phyloP scores from a whole-genome alignment of 2,113 vertebrate genomes.

The Suricata suricatta region DNA sequence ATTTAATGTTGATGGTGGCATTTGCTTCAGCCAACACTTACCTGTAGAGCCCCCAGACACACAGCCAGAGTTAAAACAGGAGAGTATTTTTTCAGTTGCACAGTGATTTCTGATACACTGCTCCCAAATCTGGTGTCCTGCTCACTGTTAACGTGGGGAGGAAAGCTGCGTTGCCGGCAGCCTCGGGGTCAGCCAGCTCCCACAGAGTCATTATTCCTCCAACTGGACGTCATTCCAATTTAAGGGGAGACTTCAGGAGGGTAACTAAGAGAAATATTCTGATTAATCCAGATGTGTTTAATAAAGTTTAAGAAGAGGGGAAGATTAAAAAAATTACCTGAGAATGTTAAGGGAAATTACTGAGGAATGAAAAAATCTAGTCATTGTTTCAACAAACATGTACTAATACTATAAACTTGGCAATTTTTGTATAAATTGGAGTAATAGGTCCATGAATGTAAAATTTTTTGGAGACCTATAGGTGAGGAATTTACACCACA shows the following conservation, averaged over 20 bases:
- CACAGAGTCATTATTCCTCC: background rate
- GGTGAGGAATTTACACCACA: background rate
- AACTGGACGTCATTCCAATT: background rate
- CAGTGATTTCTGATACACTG: background rate
- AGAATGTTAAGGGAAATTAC: background rate
- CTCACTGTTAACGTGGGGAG: background rate
- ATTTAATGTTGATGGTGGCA: background rate
- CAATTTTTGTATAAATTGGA: background rate
- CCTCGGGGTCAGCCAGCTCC: background rate
- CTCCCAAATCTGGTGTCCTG: conserved; percentile 46
- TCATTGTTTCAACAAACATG: conserved; percentile 7
- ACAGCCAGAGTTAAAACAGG: background rate
- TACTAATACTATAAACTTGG: background rate
- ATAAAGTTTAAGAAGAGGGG: background rate
- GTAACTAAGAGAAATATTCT: background rate
- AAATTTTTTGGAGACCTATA: background rate
- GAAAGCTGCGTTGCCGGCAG: background rate
- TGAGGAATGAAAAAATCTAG: background rate
- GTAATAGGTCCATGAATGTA: background rate
- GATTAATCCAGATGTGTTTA: conserved; percentile 31
- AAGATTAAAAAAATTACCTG: background rate
- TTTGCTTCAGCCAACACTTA: background rate
- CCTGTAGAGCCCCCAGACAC: background rate
- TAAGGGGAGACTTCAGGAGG: background rate
- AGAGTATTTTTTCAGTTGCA: background rate